A percentile compares a stretch with the other conserved stretches of the same genome.
Conservation (phyloP, 2,888 invertebrate genomes). For the Leptinotarsa peninsularis region DNA sequence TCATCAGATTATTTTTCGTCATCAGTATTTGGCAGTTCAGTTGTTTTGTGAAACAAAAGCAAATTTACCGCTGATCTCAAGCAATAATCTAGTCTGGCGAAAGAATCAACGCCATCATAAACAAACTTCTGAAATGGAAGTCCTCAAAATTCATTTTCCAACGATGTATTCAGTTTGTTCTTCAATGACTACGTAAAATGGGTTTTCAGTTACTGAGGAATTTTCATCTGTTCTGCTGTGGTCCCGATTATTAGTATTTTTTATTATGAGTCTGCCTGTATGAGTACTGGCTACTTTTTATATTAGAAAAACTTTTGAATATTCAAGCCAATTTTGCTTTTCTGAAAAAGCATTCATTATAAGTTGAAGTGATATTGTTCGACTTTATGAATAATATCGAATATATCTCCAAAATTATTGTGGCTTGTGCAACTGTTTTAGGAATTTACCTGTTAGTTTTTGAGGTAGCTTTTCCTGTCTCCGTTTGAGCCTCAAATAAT, state of each 20-base stretch:
- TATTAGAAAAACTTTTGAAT: no score
- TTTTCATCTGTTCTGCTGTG: not conserved
- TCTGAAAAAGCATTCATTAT: no score
- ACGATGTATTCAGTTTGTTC: not conserved
- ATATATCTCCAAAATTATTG: not conserved
- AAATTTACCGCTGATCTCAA: constrained; percentile 11
- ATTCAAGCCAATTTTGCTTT: no score
- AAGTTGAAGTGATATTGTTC: not conserved
- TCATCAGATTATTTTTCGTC: constrained; percentile 13
- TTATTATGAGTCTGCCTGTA: no score
- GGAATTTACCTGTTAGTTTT: not conserved
- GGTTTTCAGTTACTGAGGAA: not conserved
- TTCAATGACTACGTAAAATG: not conserved
- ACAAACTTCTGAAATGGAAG: not conserved
- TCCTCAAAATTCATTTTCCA: not conserved
- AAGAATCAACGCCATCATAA: not conserved
- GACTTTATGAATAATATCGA: not conserved
- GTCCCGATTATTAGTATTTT: not conserved
- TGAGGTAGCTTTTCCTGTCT: constrained; percentile 15
- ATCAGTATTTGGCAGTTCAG: constrained; percentile 18
- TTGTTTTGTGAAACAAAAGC: constrained; percentile 16
- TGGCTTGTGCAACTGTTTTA: constrained; percentile 3
- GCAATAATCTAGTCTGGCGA: constrained; percentile 17
- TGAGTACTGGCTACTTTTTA: no score
- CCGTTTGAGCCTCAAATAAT: constrained; percentile 34